Base-by-base conservation (phyloP, 2,888 invertebrate species). In the Amphiduros pacificus region DNA sequence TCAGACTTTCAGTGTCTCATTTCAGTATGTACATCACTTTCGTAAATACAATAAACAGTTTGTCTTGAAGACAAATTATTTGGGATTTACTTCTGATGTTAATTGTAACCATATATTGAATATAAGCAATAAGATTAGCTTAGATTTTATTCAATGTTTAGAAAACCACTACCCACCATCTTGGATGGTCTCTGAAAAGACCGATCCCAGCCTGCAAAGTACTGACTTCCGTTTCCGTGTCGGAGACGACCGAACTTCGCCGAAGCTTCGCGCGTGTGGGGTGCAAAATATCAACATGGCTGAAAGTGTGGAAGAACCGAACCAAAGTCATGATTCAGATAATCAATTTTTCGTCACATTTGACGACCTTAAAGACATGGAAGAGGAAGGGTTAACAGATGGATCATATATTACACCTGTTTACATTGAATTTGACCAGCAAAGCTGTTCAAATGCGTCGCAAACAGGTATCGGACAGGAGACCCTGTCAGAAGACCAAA, bases 141-240 rank as follows among this genome's bases (percentile, higher is more conserved):
- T n/a, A n/a, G n/a, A n/a, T n/a, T n/a, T n/a, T n/a, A n/a, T n/a
- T n/a, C n/a, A n/a, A n/a, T 61, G 55, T 61, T 31, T 32, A 31
- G 20, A 22, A 20, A 4, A 44, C 36, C 17, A 41, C n/a, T n/a
- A 63, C 69, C 63, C 62, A 67, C 68, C 68, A 70, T 71, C 64
- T 72, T 69, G 70, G 61, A 63, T 65, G 61, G 66, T 63, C 61
- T 41, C 57, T 57, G 51, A 63, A 65, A 63, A 63, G 61, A 63
- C 26, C 58, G 41, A 20, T 56, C 61, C 62, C 59, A 62, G 51
- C 44, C 26, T 62, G 54, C 60, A 24, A 29, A n/a, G 32, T 20
- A 20, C 28, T 22, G 20, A 27, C 40, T n/a, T 31, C 49, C 48
- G 24, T 28, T 51, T 55, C 55, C 55, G 48, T 54, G 41, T 49